Conservation (phyloP, 2,888 invertebrate species). For the Synanthedon tipuliformis region DNA sequence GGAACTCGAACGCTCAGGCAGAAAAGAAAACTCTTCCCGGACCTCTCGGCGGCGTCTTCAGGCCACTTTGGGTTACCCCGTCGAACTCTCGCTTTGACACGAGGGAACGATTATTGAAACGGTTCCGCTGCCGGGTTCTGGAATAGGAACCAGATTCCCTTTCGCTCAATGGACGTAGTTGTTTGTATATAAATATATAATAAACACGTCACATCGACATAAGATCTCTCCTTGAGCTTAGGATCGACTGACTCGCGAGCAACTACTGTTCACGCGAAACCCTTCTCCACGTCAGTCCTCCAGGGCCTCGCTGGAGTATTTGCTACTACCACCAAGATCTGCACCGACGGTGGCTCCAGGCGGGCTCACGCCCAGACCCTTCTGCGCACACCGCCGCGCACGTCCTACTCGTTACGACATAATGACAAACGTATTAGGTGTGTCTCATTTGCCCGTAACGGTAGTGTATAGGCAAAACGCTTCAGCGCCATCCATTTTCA, state of each 20-base stretch:
- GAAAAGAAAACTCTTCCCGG: not conserved
- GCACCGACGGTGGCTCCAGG: not conserved
- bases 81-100: not conserved
- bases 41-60: not conserved
- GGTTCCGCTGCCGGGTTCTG: not conserved
- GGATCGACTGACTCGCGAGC: not conserved
- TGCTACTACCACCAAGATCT: constrained; percentile 1
- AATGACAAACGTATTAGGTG: too few species aligned
- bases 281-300: not conserved
- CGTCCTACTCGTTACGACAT: constrained; percentile 73
- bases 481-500: not conserved
- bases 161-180: not conserved
- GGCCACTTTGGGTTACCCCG: not conserved
- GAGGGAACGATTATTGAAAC: not conserved
- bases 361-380: not conserved
- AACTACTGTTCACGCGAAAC: not conserved
- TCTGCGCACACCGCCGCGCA: not conserved
- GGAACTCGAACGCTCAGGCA: not conserved
- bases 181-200: too few species aligned
- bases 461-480: not conserved
- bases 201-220: not conserved
- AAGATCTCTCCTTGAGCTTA: not conserved
- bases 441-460: not conserved
- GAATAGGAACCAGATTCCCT: not conserved
- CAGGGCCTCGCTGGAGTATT: not conserved